A percentile compares a stretch with the other conserved stretches of the same genome.
These are phyloP conservation scores for Theocolax elegans DNA, from an alignment of 1,140 invertebrate genomes.

Conservation along the genomic window DNA sequence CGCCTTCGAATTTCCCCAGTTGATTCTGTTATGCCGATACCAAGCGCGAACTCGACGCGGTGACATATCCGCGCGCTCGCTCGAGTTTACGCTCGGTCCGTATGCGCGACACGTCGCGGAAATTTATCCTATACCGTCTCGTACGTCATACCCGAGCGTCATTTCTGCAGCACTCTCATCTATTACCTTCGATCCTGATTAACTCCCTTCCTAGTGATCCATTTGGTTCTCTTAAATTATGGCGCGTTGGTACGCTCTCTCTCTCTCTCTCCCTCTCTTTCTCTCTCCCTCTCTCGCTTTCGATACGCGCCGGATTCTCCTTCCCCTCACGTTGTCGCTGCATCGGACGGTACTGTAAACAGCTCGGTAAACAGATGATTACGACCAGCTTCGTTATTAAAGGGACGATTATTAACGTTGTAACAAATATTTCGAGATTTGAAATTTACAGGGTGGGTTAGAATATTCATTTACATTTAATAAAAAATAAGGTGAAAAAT, in stretches of 20 bases:
- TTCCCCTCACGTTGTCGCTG: too few species aligned
- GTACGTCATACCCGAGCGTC: constrained; percentile 39
- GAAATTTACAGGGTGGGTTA: too few species aligned
- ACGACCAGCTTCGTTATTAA: constrained; percentile 5
- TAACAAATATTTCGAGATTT: too few species aligned
- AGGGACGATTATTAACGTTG: constrained; percentile 17
- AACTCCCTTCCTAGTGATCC: constrained; percentile 45
- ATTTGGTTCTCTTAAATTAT: constrained; percentile 35
- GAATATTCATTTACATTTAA: too few species aligned
- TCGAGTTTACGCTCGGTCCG: not conserved
- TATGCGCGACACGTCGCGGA: not conserved
- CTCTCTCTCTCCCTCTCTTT: too few species aligned
- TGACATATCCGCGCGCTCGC: too few species aligned
- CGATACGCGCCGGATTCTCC: too few species aligned
- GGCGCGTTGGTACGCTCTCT: not conserved
- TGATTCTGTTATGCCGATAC: not conserved
- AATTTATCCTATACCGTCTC: constrained; percentile 37
- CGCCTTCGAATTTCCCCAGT: constrained; percentile 7
- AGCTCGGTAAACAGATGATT: too few species aligned
- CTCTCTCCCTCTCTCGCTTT: too few species aligned
- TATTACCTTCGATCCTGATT: constrained; percentile 54
- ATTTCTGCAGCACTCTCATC: constrained; percentile 43
- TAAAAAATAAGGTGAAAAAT: too few species aligned
- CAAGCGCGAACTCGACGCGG: too few species aligned
- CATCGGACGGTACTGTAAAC: too few species aligned